phyloP scores from a whole-genome alignment of 2,113 vertebrate genomes.

The Ramphastos sulfuratus region DNA sequence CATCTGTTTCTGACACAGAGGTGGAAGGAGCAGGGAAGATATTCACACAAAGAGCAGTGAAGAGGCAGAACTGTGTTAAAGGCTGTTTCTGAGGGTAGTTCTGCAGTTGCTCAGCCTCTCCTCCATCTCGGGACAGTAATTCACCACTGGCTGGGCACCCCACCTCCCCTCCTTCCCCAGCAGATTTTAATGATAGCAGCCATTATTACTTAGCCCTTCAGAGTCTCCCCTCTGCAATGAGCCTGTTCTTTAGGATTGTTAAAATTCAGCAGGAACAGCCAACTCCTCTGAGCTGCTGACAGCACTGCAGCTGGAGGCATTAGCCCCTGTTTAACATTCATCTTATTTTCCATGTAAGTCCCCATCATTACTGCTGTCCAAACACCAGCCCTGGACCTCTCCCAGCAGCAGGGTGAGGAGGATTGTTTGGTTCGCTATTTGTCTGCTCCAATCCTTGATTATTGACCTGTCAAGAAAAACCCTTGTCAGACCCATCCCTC shows the following conservation, averaged over 20 bases:
- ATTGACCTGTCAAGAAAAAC: not conserved
- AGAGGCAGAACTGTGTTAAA: not conserved
- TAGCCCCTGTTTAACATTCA: not conserved
- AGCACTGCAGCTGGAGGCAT: not conserved
- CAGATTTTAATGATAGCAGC: not conserved
- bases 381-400: not conserved
- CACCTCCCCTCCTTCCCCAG: no score
- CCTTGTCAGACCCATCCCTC: not conserved
- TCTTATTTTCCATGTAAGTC: not conserved
- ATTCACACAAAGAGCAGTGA: no score
- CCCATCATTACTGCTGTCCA: not conserved
- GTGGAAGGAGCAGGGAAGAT: no score
- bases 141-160: not conserved
- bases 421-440: not conserved
- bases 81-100: not conserved
- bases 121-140: not conserved
- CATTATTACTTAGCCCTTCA: not conserved
- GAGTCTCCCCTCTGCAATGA: not conserved
- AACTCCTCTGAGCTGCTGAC: not conserved
- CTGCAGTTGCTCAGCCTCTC: not conserved
- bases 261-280: not conserved
- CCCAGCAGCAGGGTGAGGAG: not conserved
- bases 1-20: no score
- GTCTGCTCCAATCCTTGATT: not conserved
- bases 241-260: not conserved